Evolutionary conservation across 2,113 vertebrate species (phyloP).

Genomic region (Barbus barbus): DNA sequence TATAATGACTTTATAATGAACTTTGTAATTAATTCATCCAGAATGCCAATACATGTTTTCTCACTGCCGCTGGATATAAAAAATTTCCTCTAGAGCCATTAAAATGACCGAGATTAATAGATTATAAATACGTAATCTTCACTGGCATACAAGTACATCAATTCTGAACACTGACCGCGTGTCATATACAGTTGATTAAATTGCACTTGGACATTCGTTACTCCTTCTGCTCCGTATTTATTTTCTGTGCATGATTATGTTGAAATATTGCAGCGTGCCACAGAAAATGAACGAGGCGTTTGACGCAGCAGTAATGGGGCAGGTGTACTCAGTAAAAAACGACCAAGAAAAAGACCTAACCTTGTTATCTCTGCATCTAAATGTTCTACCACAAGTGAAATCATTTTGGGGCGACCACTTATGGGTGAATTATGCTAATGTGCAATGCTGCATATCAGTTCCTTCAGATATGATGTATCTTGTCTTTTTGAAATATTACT

Average conservation of each 20-base stretch:
- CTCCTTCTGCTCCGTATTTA: background rate
- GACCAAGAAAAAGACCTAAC: background rate
- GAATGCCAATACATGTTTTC: background rate
- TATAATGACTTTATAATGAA: slow-evolving; percentile 34
- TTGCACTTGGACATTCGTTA: background rate
- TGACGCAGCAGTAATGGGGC: background rate
- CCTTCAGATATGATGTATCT: background rate
- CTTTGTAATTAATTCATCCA: slow-evolving; percentile 15
- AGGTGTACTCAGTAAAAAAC: background rate
- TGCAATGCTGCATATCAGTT: background rate
- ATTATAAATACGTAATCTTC: background rate
- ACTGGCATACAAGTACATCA: background rate
- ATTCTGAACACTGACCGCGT: background rate
- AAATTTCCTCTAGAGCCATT: slow-evolving; percentile 17
- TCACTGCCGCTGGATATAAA: slow-evolving; percentile 17
- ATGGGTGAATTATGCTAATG: slow-evolving; percentile 11
- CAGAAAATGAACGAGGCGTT: background rate
- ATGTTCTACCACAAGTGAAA: background rate
- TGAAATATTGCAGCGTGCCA: background rate
- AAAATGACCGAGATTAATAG: background rate
- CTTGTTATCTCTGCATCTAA: slow-evolving; percentile 18
- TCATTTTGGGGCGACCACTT: background rate
- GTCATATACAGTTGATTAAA: slow-evolving; percentile 13
- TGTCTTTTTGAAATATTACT: background rate
- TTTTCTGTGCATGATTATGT: background rate